Base-by-base conservation (phyloP, 2,888 invertebrate species). In the Leucoma salicis region DNA sequence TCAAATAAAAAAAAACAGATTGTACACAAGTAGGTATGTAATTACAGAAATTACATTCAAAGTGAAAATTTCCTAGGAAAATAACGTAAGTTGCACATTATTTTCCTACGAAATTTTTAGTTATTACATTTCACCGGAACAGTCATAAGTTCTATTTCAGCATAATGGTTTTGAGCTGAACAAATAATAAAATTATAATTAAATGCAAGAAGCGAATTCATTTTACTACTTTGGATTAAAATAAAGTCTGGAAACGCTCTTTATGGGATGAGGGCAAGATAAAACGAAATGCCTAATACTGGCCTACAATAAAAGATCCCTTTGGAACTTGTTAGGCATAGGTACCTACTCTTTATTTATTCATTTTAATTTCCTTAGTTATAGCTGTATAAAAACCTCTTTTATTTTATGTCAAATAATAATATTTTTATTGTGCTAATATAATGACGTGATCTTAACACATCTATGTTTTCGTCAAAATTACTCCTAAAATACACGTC, bases 331-430 rank as follows among this genome's bases (percentile, higher is more conserved):
- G 75, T 78, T 75, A 74, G 77, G 73, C 66, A 61, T 56, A n/a
- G n/a, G n/a, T n/a, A n/a, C n/a, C n/a, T n/a, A 63, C 62, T 78
- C 79, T 82, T 85, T 82, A 79, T 73, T 75, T 78, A 84, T 84
- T 82, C 78, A 86, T 83, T 79, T 79, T 78, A 71, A 79, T 82
- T 76, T 80, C 68, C 73, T 61, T 73, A 71, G 74, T 74, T 74
- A 77, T 62, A 60, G 57, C 65, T 61, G 65, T 75, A 74, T 77
- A 78, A 72, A 72, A 60, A 66, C 59, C 46, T 49, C 49, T 64
- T 51, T 53, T 48, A 53, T 66, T 73, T 78, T 71, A 74, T 60
- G 62, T 55, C 54, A 46, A 46, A 42, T 41, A 59, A 56, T 62
- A 54, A 69, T 75, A n/a, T n/a, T n/a, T n/a, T n/a, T n/a, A n/a